Conservation (phyloP, 2,113 vertebrate genomes). For the Leptosomus discolor region DNA sequence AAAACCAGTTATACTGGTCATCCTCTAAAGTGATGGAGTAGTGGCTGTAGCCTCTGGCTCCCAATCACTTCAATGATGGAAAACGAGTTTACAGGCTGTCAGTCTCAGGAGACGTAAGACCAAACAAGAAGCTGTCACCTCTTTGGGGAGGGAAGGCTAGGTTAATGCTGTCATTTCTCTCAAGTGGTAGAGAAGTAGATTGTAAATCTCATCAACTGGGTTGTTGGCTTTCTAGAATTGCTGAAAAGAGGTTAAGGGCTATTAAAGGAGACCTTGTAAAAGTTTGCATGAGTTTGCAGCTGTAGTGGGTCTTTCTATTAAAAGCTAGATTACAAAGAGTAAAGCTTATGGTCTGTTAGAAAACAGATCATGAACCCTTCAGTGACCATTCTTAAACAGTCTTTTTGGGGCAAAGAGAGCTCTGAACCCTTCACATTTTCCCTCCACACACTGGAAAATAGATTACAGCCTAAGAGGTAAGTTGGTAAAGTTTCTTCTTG, state of each 20-base stretch:
- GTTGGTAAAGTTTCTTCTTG: background rate
- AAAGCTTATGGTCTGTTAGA: background rate
- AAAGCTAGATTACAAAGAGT: background rate
- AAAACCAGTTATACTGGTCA: background rate
- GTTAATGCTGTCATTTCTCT: conserved; percentile 28
- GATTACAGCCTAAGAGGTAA: background rate
- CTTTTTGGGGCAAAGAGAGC: background rate
- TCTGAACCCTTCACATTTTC: background rate
- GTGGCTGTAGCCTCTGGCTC: background rate
- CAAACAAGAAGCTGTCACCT: background rate
- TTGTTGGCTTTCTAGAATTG: background rate
- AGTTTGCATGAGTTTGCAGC: background rate
- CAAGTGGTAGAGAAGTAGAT: background rate
- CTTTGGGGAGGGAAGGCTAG: background rate
- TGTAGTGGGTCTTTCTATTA: background rate
- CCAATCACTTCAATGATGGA: background rate
- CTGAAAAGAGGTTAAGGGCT: background rate
- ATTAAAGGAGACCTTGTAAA: background rate
- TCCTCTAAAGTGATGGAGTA: background rate
- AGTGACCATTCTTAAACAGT: background rate
- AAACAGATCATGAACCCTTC: background rate
- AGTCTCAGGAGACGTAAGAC: background rate
- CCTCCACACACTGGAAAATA: background rate
- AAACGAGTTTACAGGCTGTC: background rate
- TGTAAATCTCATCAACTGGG: background rate